Conservation (phyloP, 2,797 vertebrate species). For the Catharus ustulatus region DNA sequence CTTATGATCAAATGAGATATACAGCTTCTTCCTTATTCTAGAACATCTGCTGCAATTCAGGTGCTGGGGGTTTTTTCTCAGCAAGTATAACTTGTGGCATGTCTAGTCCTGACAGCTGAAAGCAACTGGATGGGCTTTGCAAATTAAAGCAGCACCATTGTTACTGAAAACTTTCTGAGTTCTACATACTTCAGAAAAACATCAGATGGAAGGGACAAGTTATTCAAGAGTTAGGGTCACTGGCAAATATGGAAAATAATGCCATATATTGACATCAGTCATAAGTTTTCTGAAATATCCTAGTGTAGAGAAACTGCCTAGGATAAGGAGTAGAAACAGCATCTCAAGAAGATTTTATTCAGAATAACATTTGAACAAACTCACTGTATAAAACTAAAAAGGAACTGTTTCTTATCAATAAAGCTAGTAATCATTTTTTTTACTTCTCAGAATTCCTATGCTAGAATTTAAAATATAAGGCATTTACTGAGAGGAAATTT, state of each 20-base stretch:
- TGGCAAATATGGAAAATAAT: background rate
- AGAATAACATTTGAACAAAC: background rate
- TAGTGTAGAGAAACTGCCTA: background rate
- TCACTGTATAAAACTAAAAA: background rate
- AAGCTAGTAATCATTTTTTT: fast-evolving
- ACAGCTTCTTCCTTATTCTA: background rate
- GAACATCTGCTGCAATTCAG: background rate
- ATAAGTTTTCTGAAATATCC: background rate
- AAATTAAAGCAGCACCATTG: background rate
- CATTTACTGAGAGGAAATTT: background rate
- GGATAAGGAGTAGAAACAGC: background rate
- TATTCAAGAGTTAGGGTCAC: background rate
- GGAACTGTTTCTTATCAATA: background rate
- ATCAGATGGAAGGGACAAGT: background rate
- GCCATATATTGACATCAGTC: background rate
- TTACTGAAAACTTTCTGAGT: background rate
- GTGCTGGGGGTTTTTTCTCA: fast-evolving
- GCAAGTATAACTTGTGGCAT: background rate
- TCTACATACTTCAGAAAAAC: background rate
- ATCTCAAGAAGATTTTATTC: background rate
- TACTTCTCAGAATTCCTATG: background rate
- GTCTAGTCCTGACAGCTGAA: background rate
- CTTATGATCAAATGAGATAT: background rate
- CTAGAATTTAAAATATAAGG: background rate
- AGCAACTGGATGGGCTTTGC: background rate